A percentile compares a stretch with the other conserved stretches of the same genome.
phyloP scores from a whole-genome alignment of 1,140 invertebrate genomes.

The Maconellicoccus hirsutus region DNA sequence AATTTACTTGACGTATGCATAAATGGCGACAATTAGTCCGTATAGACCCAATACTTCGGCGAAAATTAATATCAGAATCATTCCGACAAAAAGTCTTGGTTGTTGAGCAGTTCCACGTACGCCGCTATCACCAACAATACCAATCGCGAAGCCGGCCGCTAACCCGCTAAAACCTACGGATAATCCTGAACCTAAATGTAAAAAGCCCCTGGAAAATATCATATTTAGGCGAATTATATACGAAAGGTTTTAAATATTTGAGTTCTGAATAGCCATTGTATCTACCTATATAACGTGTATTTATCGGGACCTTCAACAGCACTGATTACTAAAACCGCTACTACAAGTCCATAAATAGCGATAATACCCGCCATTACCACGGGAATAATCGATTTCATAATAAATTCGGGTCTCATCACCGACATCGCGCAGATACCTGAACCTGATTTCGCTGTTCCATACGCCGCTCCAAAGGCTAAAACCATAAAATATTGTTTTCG shows the following conservation, averaged over 20 bases:
- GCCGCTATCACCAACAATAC: constrained; percentile 96
- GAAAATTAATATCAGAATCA: constrained; percentile 99
- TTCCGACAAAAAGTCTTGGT: constrained; percentile 95
- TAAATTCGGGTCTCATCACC: constrained; percentile 97
- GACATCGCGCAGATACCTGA: constrained; percentile 99
- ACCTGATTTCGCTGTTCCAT: constrained; percentile 98
- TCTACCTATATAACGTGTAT: constrained; percentile 81
- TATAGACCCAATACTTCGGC: constrained; percentile 99
- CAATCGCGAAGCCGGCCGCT: constrained; percentile 96
- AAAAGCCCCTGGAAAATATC: constrained; percentile 69
- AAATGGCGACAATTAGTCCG: constrained; percentile 97
- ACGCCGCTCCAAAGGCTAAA: constrained; percentile 94
- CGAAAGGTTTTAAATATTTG: too few relatives aligned
- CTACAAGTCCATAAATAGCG: constrained; percentile 98
- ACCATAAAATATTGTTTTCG: constrained; percentile 32
- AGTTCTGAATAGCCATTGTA: constrained; percentile 32
- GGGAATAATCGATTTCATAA: constrained; percentile 99
- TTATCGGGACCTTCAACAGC: constrained; percentile 44
- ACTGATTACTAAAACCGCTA: constrained; percentile 93
- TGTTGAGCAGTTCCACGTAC: constrained; percentile 98
- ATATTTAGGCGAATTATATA: background rate
- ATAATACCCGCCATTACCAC: constrained; percentile 99
- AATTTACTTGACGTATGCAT: constrained; percentile 77
- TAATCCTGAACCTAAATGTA: constrained; percentile 92
- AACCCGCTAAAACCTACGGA: constrained; percentile 94